phyloP scores from a whole-genome alignment of 2,113 vertebrate species.

The Ia io region DNA sequence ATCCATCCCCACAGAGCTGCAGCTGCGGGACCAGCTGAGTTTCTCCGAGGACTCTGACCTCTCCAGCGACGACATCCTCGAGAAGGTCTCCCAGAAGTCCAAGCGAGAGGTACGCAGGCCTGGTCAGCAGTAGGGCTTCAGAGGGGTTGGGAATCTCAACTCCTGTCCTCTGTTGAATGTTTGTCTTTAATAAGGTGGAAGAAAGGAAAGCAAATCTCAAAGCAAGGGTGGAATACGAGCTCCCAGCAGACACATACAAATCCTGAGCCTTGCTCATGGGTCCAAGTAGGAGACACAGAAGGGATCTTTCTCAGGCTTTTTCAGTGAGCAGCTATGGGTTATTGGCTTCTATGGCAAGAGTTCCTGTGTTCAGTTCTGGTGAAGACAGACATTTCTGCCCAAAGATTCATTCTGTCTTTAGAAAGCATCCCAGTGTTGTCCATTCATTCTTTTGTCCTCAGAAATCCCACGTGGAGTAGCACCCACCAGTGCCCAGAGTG shows the following conservation, averaged over 20 bases:
- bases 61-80: conserved; percentile 95
- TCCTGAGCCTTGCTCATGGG: background rate
- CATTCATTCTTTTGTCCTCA: background rate
- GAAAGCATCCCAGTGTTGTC: background rate
- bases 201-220: background rate
- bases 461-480: background rate
- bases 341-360: background rate
- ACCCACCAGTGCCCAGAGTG: background rate
- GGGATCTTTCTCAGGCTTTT: background rate
- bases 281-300: background rate
- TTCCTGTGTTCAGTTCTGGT: background rate
- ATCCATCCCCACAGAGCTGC: conserved; percentile 83
- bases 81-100: conserved; percentile 94
- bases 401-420: background rate
- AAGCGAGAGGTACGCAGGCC: conserved; percentile 89
- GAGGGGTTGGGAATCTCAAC: background rate
- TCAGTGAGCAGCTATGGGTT: too few species aligned
- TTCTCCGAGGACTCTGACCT: conserved; percentile 98
- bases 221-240: background rate
- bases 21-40: conserved; percentile 91
- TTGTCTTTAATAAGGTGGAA: background rate
- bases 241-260: background rate
- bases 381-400: background rate
- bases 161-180: background rate
- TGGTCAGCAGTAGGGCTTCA: background rate